Percentiles rank a stretch among this genome's conserved stretches.
Evolutionary conservation across 2,113 vertebrate species (phyloP).

Genomic region (Colossoma macropomum): DNA sequence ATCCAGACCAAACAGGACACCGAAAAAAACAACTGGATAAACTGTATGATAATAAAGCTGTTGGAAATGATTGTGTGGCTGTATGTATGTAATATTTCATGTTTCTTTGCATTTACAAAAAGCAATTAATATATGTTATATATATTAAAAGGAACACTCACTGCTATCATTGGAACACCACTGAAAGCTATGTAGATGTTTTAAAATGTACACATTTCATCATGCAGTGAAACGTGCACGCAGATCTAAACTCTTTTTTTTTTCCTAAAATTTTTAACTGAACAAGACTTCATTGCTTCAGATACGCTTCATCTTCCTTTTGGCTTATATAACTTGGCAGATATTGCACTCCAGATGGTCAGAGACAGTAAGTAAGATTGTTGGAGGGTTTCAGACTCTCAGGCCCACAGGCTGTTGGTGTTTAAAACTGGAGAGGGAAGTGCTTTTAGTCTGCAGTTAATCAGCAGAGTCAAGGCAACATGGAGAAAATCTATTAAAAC

Average conservation of each 20-base stretch:
- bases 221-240: not conserved
- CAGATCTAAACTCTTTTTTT: not conserved
- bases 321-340: conserved; percentile 43
- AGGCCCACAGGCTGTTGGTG: conserved; percentile 23
- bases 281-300: conserved; percentile 8
- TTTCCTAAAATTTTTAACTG: conserved; percentile 5
- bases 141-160: not conserved
- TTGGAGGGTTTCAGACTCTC: conserved; percentile 40
- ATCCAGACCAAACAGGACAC: conserved; percentile 12
- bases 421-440: conserved; percentile 3
- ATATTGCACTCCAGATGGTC: conserved; percentile 28
- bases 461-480: not conserved
- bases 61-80: not conserved
- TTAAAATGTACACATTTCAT: not conserved
- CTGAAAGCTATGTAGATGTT: not conserved
- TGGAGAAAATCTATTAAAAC: not conserved
- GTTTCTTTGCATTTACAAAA: not conserved
- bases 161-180: not conserved
- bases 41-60: conserved; percentile 25
- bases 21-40: not conserved
- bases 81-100: not conserved
- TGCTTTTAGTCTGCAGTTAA: not conserved
- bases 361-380: conserved; percentile 30
- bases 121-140: too few relatives aligned
- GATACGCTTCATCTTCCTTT: conserved; percentile 10